Conservation (phyloP, 2,113 vertebrate genomes). For the Baryphthengus martii region DNA sequence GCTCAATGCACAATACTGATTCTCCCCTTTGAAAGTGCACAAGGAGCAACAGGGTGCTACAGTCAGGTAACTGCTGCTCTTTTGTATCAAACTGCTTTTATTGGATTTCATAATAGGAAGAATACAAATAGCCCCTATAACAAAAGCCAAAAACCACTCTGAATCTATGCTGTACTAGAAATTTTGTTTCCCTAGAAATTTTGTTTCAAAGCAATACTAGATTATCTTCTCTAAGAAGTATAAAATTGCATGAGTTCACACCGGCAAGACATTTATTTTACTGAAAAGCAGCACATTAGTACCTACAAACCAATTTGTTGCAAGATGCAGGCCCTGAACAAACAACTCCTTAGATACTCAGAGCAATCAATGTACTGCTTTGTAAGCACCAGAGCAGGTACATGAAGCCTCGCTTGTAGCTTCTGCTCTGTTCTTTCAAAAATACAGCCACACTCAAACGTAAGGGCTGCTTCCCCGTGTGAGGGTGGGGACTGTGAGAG, state of each 20-base stretch:
- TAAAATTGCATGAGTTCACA: neutral
- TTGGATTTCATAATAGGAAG: neutral
- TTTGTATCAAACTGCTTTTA: neutral
- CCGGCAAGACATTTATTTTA: neutral
- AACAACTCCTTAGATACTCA: neutral
- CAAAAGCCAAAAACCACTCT: neutral
- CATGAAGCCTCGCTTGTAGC: neutral
- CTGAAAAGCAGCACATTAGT: neutral
- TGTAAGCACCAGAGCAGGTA: neutral
- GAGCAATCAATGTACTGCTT: neutral
- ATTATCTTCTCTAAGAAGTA: neutral
- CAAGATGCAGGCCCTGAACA: neutral
- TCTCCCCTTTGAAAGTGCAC: neutral
- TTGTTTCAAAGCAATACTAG: neutral
- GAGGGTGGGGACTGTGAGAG: neutral
- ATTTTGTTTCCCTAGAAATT: neutral
- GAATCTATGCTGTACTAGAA: neutral
- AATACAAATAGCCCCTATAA: neutral
- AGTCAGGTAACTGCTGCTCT: neutral
- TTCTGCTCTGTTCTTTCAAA: neutral
- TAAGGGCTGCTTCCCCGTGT: neutral
- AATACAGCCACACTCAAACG: neutral
- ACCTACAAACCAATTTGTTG: neutral
- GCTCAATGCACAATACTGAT: neutral
- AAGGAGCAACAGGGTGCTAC: neutral